These are phyloP conservation scores for Jordanella pulchra DNA, from an alignment of 2,797 vertebrate genomes.

Conservation along the genomic window DNA sequence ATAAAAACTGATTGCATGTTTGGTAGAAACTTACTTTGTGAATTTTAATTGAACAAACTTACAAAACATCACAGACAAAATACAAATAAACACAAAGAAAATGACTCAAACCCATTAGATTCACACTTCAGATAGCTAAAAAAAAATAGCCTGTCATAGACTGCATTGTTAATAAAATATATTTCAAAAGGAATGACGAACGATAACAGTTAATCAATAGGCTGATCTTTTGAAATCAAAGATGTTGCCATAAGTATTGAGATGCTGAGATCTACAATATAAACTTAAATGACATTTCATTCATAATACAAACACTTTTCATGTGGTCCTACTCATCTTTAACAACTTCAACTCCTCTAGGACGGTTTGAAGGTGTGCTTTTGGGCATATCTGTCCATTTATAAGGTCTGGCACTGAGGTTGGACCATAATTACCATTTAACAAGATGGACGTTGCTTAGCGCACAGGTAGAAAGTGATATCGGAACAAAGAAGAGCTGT, in stretches of 20 bases:
- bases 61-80: slow-evolving; percentile 35
- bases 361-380: not conserved
- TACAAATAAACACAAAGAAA: slow-evolving; percentile 28
- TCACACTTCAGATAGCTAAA: slow-evolving; percentile 1
- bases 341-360: not conserved
- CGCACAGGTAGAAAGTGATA: not conserved
- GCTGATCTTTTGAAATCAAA: slow-evolving; percentile 14
- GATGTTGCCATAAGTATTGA: not conserved
- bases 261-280: not conserved
- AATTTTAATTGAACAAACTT: slow-evolving; percentile 24
- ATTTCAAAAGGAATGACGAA: slow-evolving; percentile 20
- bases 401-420: not conserved
- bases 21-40: slow-evolving; percentile 44
- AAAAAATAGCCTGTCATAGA: slow-evolving; percentile 42
- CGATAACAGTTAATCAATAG: slow-evolving; percentile 1
- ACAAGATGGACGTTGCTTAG: not conserved
- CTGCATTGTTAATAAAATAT: slow-evolving; percentile 9
- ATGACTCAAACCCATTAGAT: slow-evolving; percentile 23
- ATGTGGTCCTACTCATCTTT: not conserved
- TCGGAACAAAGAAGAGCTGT: not conserved
- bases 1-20: not conserved
- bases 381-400: not conserved
- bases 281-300: not conserved
- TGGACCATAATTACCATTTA: not conserved
- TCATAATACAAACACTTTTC: not conserved